Conservation (phyloP, 2,888 invertebrate species). For the Drosophila atripex region DNA sequence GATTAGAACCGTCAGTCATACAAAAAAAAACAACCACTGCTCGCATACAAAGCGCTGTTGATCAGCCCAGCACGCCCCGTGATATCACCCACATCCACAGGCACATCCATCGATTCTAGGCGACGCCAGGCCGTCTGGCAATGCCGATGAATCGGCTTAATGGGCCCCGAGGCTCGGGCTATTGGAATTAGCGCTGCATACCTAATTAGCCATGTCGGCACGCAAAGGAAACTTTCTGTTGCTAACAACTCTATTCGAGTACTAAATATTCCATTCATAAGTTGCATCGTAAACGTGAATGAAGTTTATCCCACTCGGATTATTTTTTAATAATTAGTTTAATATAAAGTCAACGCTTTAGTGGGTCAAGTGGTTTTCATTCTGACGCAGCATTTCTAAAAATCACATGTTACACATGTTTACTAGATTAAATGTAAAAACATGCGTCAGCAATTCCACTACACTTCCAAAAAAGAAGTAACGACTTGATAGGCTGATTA, state of each 20-base stretch:
- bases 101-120: conserved; percentile 52
- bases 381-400: conserved; percentile 29
- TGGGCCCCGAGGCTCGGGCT: not conserved
- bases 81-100: conserved; percentile 60
- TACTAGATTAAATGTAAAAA: conserved; percentile 27
- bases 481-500: not conserved
- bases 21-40: conserved; percentile 4
- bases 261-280: conserved; percentile 40
- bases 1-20: conserved; percentile 18
- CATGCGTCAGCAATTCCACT: conserved; percentile 16
- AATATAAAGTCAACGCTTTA: not conserved
- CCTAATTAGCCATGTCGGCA: conserved; percentile 30
- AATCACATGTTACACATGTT: conserved; percentile 16
- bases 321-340: not conserved
- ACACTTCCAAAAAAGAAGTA: not conserved
- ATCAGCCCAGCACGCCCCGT: conserved; percentile 46
- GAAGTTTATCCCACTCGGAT: conserved; percentile 5
- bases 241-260: conserved; percentile 15
- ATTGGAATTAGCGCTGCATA: conserved; percentile 31
- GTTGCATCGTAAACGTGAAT: conserved; percentile 13
- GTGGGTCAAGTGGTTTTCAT: conserved; percentile 21
- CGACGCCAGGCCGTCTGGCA: conserved; percentile 67
- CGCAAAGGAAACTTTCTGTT: conserved; percentile 8
- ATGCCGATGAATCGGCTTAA: conserved; percentile 21
- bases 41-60: conserved; percentile 55